Evolutionary conservation across 2,113 vertebrate species (phyloP), one percentile per base, ranked within the genome.

Genomic region (Australoheros scitulus): DNA sequence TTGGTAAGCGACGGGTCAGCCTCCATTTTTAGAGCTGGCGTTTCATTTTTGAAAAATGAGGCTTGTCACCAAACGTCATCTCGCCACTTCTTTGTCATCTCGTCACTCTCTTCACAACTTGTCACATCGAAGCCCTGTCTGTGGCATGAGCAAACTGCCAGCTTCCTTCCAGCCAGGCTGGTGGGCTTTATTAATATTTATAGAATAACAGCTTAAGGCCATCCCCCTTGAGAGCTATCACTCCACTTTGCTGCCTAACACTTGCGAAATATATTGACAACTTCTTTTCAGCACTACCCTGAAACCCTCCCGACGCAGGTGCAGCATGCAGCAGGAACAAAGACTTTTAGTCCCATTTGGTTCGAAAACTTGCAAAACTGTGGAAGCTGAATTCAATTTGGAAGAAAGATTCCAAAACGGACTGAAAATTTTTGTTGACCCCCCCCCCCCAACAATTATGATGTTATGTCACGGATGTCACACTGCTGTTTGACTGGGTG

Each of bases 111-210:
- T 87, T 93, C 88, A 88, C 81, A 74, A 86, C 87, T 87, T 94
- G 92, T 95, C 94, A 93, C 86, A 80, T 41, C 88, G 92, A 94
- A 88, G 90, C 85, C 93, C 20, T 24, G 92, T 65, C 90, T 93
- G 87, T 92, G 93, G 93, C 95, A 94, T 82, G 3, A 78, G 91
- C 94, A 93, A 90, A 93, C 87, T 88, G 89, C 92, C 95, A 91
- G 93, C 94, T 96, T 94, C 93, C 95, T 92, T 93, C 88, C 84
- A 90, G 92, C 92, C 93, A 95, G 91, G 88, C 92, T 89, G 34
- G 87, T 88, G 94, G 93, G 91, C 93, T 92, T 92, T 92, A 95
- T 95, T 95, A 94, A 96, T 96, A 96, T 94, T 95, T 92, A 94
- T 91, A 93, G 92, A 94, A 94, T 93, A 95, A 93, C 93, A 93